phyloP scores from a whole-genome alignment of 2,888 invertebrate species.

The Phalera bucephala region DNA sequence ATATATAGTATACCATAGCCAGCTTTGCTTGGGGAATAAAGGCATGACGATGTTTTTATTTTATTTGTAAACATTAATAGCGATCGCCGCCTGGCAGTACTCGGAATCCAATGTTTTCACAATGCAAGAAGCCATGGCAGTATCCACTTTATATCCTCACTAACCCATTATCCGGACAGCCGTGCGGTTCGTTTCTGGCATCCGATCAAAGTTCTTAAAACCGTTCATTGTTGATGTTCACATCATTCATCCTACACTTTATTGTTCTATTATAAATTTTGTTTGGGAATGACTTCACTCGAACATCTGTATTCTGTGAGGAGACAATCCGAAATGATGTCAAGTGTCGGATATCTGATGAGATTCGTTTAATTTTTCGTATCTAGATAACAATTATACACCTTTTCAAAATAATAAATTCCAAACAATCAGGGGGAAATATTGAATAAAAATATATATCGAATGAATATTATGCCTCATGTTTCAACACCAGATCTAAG shows the following conservation, averaged over 20 bases:
- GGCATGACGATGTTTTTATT: too few relatives aligned
- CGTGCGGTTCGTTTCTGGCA: conserved; percentile 48
- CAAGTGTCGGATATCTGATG: conserved; percentile 3
- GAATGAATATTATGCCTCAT: too few relatives aligned
- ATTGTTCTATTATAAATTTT: conserved; percentile 30
- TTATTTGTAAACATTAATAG: too few relatives aligned
- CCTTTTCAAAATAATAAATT: too few relatives aligned
- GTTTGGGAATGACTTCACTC: not conserved
- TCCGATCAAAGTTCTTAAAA: conserved; percentile 60
- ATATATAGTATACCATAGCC: too few relatives aligned
- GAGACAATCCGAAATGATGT: not conserved
- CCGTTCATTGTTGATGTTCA: conserved; percentile 49
- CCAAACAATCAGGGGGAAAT: too few relatives aligned
- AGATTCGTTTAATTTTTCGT: too few relatives aligned
- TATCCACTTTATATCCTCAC: conserved; percentile 28
- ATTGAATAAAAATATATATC: too few relatives aligned
- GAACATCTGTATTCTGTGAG: not conserved
- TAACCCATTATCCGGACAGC: conserved; percentile 47
- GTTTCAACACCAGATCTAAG: too few relatives aligned
- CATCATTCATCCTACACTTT: conserved; percentile 38
- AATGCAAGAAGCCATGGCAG: conserved; percentile 3
- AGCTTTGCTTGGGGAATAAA: too few relatives aligned
- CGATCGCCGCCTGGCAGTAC: too few relatives aligned
- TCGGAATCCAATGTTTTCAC: conserved; percentile 1
- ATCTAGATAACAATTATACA: too few relatives aligned